Evolutionary conservation across 1,140 invertebrate species (phyloP).

Genomic region (Drosophila fuyamai): DNA sequence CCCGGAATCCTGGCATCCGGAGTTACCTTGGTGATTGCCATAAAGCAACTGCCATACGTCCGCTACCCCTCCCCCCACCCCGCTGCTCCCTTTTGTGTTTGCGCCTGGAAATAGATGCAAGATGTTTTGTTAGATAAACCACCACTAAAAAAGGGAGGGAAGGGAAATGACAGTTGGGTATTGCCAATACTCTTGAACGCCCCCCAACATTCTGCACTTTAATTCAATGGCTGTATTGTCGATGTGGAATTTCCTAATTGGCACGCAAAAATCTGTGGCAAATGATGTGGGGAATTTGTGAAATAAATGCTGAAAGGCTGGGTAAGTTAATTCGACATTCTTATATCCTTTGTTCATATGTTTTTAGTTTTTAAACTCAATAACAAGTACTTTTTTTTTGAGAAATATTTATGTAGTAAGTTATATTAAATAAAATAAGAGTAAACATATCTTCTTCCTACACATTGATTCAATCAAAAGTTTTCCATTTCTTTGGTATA

Average conservation of each 20-base stretch:
- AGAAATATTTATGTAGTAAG: background rate
- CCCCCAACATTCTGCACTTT: constrained; percentile 3
- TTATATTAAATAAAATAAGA: constrained; percentile 23
- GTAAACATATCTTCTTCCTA: too few species aligned
- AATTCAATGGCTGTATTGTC: constrained; percentile 4
- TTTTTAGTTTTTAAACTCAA: background rate
- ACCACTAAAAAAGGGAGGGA: background rate
- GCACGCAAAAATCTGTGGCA: constrained; percentile 8
- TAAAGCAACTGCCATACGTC: constrained; percentile 67
- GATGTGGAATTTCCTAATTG: constrained; percentile 5
- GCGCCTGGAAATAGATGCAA: constrained; percentile 38
- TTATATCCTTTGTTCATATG: background rate
- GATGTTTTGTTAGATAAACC: constrained; percentile 38
- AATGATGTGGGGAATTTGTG: background rate
- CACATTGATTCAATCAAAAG: background rate
- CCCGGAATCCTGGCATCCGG: constrained; percentile 12
- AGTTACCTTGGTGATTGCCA: constrained; percentile 60
- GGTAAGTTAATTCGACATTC: background rate
- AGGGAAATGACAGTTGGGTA: background rate
- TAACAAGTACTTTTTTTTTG: too few species aligned
- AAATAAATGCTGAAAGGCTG: background rate
- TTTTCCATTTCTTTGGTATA: constrained; percentile 7
- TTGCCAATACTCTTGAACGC: constrained; percentile 1
- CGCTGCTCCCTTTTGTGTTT: constrained; percentile 13
- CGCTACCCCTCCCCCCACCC: background rate